Conservation (phyloP, 2,888 invertebrate genomes). For the Agriopis marginaria region DNA sequence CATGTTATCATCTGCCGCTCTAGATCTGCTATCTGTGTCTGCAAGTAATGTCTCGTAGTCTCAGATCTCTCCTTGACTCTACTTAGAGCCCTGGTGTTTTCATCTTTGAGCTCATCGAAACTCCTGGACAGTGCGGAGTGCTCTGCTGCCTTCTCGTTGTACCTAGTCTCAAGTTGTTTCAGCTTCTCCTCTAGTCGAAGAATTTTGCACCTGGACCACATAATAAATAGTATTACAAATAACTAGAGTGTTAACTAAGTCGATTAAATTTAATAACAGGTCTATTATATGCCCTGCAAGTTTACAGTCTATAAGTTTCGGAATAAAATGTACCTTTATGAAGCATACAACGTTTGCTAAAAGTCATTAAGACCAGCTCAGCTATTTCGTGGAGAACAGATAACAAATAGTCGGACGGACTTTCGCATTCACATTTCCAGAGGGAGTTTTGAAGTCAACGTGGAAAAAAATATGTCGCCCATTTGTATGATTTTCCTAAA, state of each 20-base stretch:
- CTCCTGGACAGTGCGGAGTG: conserved; percentile 61
- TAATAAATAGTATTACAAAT: neutral
- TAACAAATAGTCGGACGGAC: too few relatives aligned
- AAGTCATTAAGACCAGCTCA: too few relatives aligned
- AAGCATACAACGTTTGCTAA: too few relatives aligned
- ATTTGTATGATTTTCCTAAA: too few relatives aligned
- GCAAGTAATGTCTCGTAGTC: conserved; percentile 68
- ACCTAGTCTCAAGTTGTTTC: conserved; percentile 60
- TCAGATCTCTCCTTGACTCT: conserved; percentile 71
- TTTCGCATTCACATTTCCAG: too few relatives aligned
- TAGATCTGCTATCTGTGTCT: conserved; percentile 73
- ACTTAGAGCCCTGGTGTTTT: conserved; percentile 59
- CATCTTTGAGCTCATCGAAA: conserved; percentile 66
- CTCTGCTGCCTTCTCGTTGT: conserved; percentile 66
- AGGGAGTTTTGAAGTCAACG: too few relatives aligned
- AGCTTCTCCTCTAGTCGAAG: conserved; percentile 70
- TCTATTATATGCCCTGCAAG: too few relatives aligned
- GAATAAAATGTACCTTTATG: too few relatives aligned
- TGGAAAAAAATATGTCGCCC: too few relatives aligned
- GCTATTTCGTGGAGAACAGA: too few relatives aligned
- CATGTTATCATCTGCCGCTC: conserved; percentile 75
- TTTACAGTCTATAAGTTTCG: too few relatives aligned
- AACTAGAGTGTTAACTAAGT: neutral
- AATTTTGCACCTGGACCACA: conserved; percentile 57
- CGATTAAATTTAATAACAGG: too few relatives aligned